Conservation (phyloP, 2,888 invertebrate genomes). For the Zygaena filipendulae region DNA sequence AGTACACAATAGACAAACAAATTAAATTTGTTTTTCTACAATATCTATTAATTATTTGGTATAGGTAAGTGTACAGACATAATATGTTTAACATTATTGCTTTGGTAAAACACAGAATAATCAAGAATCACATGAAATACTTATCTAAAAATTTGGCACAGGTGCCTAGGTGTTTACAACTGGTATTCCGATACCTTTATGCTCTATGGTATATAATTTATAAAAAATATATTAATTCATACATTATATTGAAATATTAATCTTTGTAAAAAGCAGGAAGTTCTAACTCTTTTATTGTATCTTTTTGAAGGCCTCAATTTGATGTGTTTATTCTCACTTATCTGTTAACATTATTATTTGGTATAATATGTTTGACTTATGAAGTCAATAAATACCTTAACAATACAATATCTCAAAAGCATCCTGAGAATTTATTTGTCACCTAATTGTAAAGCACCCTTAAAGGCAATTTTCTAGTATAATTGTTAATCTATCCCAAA, state of each 20-base stretch:
- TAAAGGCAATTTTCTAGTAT: constrained; percentile 48
- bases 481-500: constrained; percentile 45
- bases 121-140: constrained; percentile 51
- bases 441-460: constrained; percentile 62
- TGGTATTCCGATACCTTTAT: constrained; percentile 37
- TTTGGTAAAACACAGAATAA: constrained; percentile 62
- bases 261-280: no score
- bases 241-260: no score
- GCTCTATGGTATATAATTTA: constrained; percentile 37
- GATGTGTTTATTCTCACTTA: constrained; percentile 32
- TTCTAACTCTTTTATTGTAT: no score
- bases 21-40: no score
- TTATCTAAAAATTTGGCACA: constrained; percentile 63
- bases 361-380: constrained; percentile 53
- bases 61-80: constrained; percentile 53
- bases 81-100: constrained; percentile 61
- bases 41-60: constrained; percentile 52
- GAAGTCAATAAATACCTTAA: constrained; percentile 48
- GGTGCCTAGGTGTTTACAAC: constrained; percentile 32
- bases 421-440: constrained; percentile 64
- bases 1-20: no score
- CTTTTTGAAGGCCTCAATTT: constrained; percentile 41
- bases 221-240: constrained; percentile 40
- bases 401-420: constrained; percentile 65
- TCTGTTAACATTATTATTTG: constrained; percentile 48